A percentile compares a stretch with the other conserved stretches of the same genome.
These are phyloP conservation scores for Bombus turneri DNA, from an alignment of 1,140 invertebrate species.

Conservation along the genomic window DNA sequence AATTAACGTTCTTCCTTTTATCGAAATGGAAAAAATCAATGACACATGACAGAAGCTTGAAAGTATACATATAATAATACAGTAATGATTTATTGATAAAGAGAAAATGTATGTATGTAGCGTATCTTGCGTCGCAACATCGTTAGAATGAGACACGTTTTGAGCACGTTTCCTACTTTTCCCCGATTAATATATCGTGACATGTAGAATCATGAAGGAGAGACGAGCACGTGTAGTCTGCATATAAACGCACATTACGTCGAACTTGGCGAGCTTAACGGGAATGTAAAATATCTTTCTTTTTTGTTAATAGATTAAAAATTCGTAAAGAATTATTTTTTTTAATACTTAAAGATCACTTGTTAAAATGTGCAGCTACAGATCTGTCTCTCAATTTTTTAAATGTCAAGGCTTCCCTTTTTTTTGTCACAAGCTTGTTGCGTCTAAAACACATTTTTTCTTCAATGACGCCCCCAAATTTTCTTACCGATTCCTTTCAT, in stretches of 20 bases:
- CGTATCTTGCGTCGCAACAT: too few species aligned
- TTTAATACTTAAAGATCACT: neutral
- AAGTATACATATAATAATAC: neutral
- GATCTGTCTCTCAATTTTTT: too few species aligned
- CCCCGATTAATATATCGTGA: conserved; percentile 22
- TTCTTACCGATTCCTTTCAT: neutral
- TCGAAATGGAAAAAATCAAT: neutral
- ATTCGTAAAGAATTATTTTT: neutral
- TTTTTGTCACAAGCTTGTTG: neutral
- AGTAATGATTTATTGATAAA: neutral
- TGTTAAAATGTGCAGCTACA: neutral
- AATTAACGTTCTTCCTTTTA: conserved; percentile 19
- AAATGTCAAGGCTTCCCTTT: neutral
- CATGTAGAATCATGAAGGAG: conserved; percentile 2
- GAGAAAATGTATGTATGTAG: neutral
- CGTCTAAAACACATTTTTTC: too few species aligned
- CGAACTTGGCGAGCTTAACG: neutral
- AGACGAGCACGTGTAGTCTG: neutral
- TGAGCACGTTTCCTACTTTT: conserved; percentile 22
- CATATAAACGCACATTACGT: neutral
- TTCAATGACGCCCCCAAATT: too few species aligned
- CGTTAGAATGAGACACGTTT: neutral
- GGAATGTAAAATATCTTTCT: neutral
- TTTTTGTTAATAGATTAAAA: neutral
- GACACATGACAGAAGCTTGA: neutral